phyloP scores from a whole-genome alignment of 2,888 invertebrate species.

The Chrysolina haemoptera region DNA sequence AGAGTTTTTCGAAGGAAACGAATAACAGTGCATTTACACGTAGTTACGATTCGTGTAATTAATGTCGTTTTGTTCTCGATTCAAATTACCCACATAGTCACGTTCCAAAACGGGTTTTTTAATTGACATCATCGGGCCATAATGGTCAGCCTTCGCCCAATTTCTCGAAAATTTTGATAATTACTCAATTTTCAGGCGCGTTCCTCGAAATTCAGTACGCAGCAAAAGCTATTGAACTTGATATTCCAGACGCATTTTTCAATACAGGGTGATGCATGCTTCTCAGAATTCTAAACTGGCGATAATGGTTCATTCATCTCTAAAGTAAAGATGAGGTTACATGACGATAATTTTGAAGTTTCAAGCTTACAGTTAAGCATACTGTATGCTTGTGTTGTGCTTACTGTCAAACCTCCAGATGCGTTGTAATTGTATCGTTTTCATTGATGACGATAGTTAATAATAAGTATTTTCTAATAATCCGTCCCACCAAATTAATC shows the following conservation, averaged over 20 bases:
- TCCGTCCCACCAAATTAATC: too few species aligned
- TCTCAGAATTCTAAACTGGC: neutral
- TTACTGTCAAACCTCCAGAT: too few species aligned
- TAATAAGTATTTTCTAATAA: too few species aligned
- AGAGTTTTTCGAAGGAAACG: neutral
- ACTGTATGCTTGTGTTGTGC: too few species aligned
- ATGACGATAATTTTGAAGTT: too few species aligned
- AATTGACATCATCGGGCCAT: conserved; percentile 5
- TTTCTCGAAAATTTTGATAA: conserved; percentile 51
- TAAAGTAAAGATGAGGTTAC: too few species aligned
- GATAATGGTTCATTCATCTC: too few species aligned
- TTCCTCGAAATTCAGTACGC: conserved; percentile 50
- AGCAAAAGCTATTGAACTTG: conserved; percentile 42
- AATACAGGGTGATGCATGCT: neutral
- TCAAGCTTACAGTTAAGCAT: too few species aligned
- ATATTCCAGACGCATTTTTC: neutral
- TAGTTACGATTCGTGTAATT: conserved; percentile 7
- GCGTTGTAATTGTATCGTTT: too few species aligned
- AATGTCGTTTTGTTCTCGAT: conserved; percentile 13
- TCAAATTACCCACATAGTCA: conserved; percentile 10
- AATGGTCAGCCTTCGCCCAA: neutral
- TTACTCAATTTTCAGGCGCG: conserved; percentile 52
- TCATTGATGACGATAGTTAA: too few species aligned
- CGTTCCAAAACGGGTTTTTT: conserved; percentile 11
- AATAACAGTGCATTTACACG: conserved; percentile 7